Evolutionary conservation across 2,888 invertebrate genomes (phyloP).

Genomic region (Cerastis leucographa): DNA sequence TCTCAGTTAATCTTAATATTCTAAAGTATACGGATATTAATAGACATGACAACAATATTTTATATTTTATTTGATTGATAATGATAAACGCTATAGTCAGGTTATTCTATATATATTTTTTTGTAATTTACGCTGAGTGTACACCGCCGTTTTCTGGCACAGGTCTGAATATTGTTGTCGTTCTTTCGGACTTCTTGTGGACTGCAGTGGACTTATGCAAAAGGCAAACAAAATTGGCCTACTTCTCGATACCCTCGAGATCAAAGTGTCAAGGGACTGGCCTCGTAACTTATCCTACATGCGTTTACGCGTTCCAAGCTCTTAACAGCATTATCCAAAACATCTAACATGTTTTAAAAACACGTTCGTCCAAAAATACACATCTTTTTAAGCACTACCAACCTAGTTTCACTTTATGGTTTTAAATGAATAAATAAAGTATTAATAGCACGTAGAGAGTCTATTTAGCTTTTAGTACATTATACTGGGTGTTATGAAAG

Average conservation of each 20-base stretch:
- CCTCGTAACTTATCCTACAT: constrained; percentile 54
- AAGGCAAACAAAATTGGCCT: constrained; percentile 7
- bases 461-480: background rate
- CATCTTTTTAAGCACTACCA: constrained; percentile 54
- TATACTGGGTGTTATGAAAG: background rate
- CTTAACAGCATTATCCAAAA: constrained; percentile 58
- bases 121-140: background rate
- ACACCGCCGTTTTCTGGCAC: background rate
- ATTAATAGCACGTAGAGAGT: constrained; percentile 4
- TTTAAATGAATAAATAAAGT: background rate
- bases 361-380: constrained; percentile 63
- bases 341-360: constrained; percentile 55
- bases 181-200: background rate
- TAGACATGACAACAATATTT: constrained; percentile 39
- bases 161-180: background rate
- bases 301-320: constrained; percentile 59
- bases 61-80: constrained; percentile 31
- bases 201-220: constrained; percentile 6
- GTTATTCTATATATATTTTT: constrained; percentile 14
- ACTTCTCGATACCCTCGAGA: constrained; percentile 27
- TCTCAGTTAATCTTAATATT: constrained; percentile 30
- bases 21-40: constrained; percentile 29
- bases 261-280: constrained; percentile 31
- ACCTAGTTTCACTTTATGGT: constrained; percentile 42
- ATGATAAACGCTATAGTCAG: constrained; percentile 17